Evolutionary conservation across 2,888 invertebrate genomes (phyloP), one percentile per base, ranked within the genome.

Genomic region (Pristionchus exspectatus): DNA sequence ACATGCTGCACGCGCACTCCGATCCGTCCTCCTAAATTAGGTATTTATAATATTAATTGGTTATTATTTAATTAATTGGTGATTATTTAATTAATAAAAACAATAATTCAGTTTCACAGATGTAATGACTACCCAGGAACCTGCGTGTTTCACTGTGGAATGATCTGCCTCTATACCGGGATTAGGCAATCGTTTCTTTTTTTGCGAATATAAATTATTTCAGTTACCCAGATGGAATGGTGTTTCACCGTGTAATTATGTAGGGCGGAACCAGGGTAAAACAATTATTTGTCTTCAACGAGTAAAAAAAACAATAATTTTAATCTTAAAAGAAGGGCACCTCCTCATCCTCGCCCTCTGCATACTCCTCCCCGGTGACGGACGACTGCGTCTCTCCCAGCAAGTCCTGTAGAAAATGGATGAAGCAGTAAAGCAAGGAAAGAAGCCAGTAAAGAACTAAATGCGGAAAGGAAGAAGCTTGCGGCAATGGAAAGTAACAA

Each of bases 1-100:
- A 84, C 84, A 84, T 84, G 44, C 38, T 21, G 44, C 84, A 84
- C 33, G 56, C 56, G 84, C 84, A 84, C n/a, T 84, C 14, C 30
- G 4, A 12, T 4, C 14, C 56, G 16, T 1, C 54, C 56, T 27
- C 81, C 44, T n/a, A n/a, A n/a, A n/a, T n/a, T n/a, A n/a, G n/a
- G n/a, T n/a, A n/a, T n/a, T n/a, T n/a, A n/a, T n/a, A n/a, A n/a
- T n/a, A n/a, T n/a, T 50, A 50, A 50, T 50, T 50, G 44, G 44
- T 50, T 7, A 7, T 50, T 10, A 50, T 7, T 50, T 50, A 50
- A 50, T 50, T 50, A 50, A 50, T 50, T 50, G 44, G 12, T 3
- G 9, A 7, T 50, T 9, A 10, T 50, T 50, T 50, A 3, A 50
- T 50, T 50, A 50, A 50, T 12, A 7, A 9, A 50, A 7, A 10